Base-by-base conservation (phyloP, 2,113 vertebrate species). In the Mixornis gularis region DNA sequence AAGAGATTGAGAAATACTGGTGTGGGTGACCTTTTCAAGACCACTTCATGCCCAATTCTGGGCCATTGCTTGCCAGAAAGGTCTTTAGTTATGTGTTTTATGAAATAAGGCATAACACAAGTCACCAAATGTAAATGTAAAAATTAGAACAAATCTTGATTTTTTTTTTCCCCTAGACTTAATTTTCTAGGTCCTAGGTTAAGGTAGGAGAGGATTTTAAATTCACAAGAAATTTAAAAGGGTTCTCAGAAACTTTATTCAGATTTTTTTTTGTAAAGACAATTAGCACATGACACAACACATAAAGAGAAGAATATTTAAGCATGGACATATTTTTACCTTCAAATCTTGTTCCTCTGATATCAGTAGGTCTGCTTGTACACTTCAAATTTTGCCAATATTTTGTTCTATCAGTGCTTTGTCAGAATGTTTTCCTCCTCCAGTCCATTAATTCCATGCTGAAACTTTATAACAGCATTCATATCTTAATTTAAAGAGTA, bases 61-160 rank as follows among this genome's bases (percentile, higher is more conserved):
- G 69, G 43, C 32, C 13, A 12, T 32, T 60, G 26, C 30, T 80
- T 80, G 43, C 29, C 41, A 60, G 74, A 44, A 55, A 73, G 15
- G 12, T 86, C 65, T 85, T 95, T 74, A 92, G 81, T 94, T 91
- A 56, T 21, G 2, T 48, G 20, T 76, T 96, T 91, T 94, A 59
- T 74, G 72, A 95, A 95, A 89, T 92, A 94, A 96, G 52, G 80
- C 44, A 53, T 85, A 89, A 63, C 73, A 88, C 69, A 95, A 90
- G 87, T 93, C 30, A 64, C 55, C 60, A 90, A 93, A 91, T 89
- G 66, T 91, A 84, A 96, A 94, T 94, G 65, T 73, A 77, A 87
- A 87, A 93, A 34, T 56, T n/a, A 52, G 46, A 74, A 43, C 11
- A 49, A 72, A 68, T 44, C 4, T 27, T 90, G 22, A 68, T 4